phyloP scores from a whole-genome alignment of 2,113 vertebrate genomes.

The Ellobius talpinus region DNA sequence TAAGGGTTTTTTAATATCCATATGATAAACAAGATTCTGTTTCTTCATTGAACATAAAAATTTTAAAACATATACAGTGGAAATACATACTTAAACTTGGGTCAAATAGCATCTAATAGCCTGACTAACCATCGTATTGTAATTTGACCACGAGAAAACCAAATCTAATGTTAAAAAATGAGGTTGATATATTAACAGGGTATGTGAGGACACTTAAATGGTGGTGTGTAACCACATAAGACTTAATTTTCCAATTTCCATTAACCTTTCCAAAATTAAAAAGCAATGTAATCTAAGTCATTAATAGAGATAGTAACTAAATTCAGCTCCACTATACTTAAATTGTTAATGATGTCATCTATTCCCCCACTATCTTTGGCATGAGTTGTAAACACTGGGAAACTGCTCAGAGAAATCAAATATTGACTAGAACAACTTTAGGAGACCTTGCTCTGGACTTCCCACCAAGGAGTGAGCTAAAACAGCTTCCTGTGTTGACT shows the following conservation, averaged over 20 bases:
- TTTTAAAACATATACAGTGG: not conserved
- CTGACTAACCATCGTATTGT: not conserved
- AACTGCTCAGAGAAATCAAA: not conserved
- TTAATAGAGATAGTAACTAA: not conserved
- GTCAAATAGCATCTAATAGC: not conserved
- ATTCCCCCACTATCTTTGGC: not conserved
- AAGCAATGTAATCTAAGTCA: not conserved
- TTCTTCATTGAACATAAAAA: constrained; percentile 15
- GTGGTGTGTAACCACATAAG: not conserved
- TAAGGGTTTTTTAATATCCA: not conserved
- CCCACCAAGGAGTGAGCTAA: too few species aligned
- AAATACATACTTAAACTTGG: not conserved
- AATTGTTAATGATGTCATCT: not conserved
- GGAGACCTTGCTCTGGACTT: not conserved
- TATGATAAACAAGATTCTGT: not conserved
- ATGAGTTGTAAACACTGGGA: not conserved
- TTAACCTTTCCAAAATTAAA: not conserved
- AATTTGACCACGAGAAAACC: not conserved
- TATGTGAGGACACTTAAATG: not conserved
- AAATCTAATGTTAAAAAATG: not conserved
- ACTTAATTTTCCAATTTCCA: not conserved
- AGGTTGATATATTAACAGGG: not conserved
- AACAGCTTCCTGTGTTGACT: not conserved
- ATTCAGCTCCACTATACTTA: not conserved
- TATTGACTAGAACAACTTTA: not conserved